Base-by-base conservation (phyloP, 2,113 vertebrate genomes). In the Daboia siamensis region DNA sequence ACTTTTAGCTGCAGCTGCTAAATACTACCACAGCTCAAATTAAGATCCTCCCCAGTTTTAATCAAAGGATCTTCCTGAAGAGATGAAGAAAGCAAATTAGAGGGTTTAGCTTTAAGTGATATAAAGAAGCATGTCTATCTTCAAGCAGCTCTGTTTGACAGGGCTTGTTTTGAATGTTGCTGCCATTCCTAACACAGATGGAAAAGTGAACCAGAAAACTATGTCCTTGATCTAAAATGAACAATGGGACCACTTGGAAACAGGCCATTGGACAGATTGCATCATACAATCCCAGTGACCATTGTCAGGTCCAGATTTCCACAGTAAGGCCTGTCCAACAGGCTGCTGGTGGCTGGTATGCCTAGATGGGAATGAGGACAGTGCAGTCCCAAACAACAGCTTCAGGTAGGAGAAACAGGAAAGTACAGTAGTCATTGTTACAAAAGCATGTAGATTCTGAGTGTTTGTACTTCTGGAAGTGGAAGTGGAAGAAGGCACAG, bases 201-300 rank as follows among this genome's bases (percentile, higher is more conserved):
- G 46, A 86, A 86, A 88, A 88, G 52, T 52, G 54, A 48, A 2
- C 24, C 48, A 80, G 39, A n/a, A 33, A 55, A 23, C 46, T 33
- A 61, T 55, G 85, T 59, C 51, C 8, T 64, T 29, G 29, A 10
- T 90, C 92, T 93, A 97, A 84, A 97, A 97, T 92, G 26, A 95
- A 94, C 6, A 98, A 95, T n/a, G 95, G 95, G 89, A 98, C 98
- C 98, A 98, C 90, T 96, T 95, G 54, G 98, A 97, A 26, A 98
- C 85, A 29, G 98, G 97, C 93, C 98, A 98, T 26, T 97, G 97
- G 24, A 97, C 90, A 46, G 98, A 97, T 26, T 90, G 90, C 95
- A 97, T 96, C 97, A 98, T 98, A 93, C 96, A 80, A 46, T 87
- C 95, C 98, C 98, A 98, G 93, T 98, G 98, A 23, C 97, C 91